Conservation (phyloP, 2,113 vertebrate genomes). For the Paradoxurus hermaphroditus region DNA sequence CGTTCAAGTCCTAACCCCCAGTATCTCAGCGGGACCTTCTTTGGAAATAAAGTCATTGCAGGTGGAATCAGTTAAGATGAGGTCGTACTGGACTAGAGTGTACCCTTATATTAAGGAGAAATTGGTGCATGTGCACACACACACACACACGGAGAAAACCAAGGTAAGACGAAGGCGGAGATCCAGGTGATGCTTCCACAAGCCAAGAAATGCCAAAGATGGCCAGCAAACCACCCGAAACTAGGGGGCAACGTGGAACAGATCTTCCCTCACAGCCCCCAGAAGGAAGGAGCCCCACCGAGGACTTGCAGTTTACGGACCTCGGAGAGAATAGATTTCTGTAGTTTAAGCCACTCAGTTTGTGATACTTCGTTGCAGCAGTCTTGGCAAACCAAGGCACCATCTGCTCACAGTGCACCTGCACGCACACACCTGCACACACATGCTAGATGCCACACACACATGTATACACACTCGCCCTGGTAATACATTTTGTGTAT, state of each 20-base stretch:
- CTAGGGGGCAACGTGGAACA: background rate
- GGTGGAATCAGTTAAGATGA: background rate
- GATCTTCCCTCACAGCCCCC: too few species aligned
- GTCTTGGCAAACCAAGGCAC: background rate
- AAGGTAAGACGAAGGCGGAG: background rate
- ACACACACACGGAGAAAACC: background rate
- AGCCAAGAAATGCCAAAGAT: background rate
- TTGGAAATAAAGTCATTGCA: background rate
- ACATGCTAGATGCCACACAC: too few species aligned
- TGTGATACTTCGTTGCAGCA: background rate
- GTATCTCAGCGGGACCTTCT: background rate
- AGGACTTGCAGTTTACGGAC: background rate
- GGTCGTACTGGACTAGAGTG: background rate
- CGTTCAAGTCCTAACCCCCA: background rate
- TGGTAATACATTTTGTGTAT: background rate
- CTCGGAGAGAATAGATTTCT: background rate
- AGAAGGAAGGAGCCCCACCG: background rate
- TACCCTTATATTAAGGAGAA: background rate
- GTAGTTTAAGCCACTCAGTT: background rate
- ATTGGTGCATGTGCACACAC: rapidly evolving
- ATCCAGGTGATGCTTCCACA: background rate
- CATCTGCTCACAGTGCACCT: background rate
- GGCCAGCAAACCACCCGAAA: background rate
- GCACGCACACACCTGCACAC: too few species aligned
- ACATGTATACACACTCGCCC: background rate